These are phyloP conservation scores for Chrysotoxum bicinctum DNA, from an alignment of 2,888 invertebrate species.

Conservation along the genomic window DNA sequence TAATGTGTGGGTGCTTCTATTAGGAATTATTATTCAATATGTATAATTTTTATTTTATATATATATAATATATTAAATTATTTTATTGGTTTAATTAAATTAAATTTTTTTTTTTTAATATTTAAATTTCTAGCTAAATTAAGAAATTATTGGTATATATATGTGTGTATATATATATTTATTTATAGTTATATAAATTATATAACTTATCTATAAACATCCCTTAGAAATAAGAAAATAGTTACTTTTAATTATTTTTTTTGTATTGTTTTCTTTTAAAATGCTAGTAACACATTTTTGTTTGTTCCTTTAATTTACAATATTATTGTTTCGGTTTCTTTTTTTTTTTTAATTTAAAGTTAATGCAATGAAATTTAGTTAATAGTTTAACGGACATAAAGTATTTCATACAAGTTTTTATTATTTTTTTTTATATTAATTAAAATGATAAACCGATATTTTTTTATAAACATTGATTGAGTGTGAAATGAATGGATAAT, in stretches of 20 bases:
- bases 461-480: constrained; percentile 1
- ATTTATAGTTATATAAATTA: constrained; percentile 19
- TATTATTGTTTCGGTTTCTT: constrained; percentile 21
- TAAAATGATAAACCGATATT: constrained; percentile 2
- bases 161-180: constrained; percentile 44
- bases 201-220: constrained; percentile 51
- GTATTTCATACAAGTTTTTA: neutral
- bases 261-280: constrained; percentile 52
- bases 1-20: constrained; percentile 72
- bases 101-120: constrained; percentile 34
- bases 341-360: constrained; percentile 13
- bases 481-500: constrained; percentile 18
- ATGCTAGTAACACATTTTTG: constrained; percentile 72
- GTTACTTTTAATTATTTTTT: constrained; percentile 9
- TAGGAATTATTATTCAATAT: constrained; percentile 62
- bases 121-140: constrained; percentile 69
- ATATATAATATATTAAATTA: constrained; percentile 70
- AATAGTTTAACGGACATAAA: neutral
- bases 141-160: constrained; percentile 49
- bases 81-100: constrained; percentile 70
- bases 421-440: neutral
- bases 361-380: constrained; percentile 32
- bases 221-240: constrained; percentile 57
- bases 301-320: constrained; percentile 45
- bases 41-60: constrained; percentile 51